These are phyloP conservation scores for Leptodirus hochenwartii DNA, from an alignment of 2,888 invertebrate genomes.

Conservation along the genomic window DNA sequence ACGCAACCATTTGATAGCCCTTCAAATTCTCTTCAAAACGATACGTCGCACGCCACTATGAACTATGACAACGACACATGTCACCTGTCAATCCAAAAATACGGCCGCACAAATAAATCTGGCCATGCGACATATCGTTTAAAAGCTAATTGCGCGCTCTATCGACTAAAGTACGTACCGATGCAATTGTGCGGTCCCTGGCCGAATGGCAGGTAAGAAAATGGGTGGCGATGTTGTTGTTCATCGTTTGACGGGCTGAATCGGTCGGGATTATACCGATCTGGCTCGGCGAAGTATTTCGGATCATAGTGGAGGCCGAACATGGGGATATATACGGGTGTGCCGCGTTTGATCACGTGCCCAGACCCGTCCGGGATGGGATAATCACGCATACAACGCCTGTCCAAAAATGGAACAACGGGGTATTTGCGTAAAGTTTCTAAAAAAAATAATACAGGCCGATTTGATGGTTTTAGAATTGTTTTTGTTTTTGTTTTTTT, in stretches of 20 bases:
- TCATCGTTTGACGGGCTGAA: constrained; percentile 18
- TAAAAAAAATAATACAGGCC: too few relatives aligned
- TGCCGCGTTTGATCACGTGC: constrained; percentile 21
- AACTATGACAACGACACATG: too few relatives aligned
- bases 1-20: constrained; percentile 17
- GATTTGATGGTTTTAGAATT: too few relatives aligned
- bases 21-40: constrained; percentile 20
- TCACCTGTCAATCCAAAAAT: too few relatives aligned
- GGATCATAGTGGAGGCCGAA: constrained; percentile 22
- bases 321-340: constrained; percentile 21
- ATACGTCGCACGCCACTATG: too few relatives aligned
- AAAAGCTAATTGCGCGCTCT: too few relatives aligned
- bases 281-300: constrained; percentile 23
- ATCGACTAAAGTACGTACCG: constrained; percentile 13
- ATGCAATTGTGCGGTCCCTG: constrained; percentile 14
- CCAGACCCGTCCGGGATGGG: constrained; percentile 17
- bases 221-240: constrained; percentile 8
- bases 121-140: constrained; percentile 18
- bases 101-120: too few relatives aligned
- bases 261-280: constrained; percentile 24
- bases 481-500: constrained; percentile 12
- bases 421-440: constrained; percentile 28
- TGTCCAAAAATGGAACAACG: constrained; percentile 20
- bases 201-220: constrained; percentile 15
- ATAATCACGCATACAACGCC: constrained; percentile 18